These are phyloP conservation scores for Ciconia nigra DNA, from an alignment of 2,797 vertebrate species.

Conservation along the genomic window DNA sequence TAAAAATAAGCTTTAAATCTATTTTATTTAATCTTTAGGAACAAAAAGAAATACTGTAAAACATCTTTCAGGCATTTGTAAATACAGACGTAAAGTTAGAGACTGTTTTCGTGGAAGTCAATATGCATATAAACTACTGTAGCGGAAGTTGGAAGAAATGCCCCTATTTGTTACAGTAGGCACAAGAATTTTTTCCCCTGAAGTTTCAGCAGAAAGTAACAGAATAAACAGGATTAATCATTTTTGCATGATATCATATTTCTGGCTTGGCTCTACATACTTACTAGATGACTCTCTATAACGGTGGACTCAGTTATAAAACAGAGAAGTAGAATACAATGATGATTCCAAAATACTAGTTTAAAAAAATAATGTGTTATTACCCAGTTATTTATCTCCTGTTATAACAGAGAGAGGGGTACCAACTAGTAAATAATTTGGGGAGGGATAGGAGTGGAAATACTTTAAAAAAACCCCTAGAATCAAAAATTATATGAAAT, in stretches of 20 bases:
- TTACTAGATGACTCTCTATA: not conserved
- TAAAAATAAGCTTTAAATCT: not conserved
- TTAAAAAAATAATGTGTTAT: not conserved
- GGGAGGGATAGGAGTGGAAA: not conserved
- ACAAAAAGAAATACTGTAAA: not conserved
- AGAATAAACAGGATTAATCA: conserved; percentile 10
- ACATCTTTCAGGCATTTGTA: not conserved
- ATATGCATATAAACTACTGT: conserved; percentile 2
- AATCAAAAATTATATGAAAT: not conserved
- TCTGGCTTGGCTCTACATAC: not conserved
- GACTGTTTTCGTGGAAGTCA: not conserved
- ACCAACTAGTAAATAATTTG: not conserved
- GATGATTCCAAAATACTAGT: not conserved
- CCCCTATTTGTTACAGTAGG: not conserved
- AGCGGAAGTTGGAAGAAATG: conserved; percentile 40
- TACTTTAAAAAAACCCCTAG: not conserved
- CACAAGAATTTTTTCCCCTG: not conserved
- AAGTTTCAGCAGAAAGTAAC: conserved; percentile 44
- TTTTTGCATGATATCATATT: conserved; percentile 30
- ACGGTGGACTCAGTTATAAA: not conserved
- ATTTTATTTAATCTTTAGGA: not conserved
- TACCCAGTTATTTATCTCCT: not conserved
- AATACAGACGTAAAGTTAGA: conserved; percentile 42
- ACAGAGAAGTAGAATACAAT: not conserved
- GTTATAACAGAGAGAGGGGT: not conserved